Evolutionary conservation across 2,888 invertebrate genomes (phyloP).

Genomic region (Nesidiocoris tenuis): DNA sequence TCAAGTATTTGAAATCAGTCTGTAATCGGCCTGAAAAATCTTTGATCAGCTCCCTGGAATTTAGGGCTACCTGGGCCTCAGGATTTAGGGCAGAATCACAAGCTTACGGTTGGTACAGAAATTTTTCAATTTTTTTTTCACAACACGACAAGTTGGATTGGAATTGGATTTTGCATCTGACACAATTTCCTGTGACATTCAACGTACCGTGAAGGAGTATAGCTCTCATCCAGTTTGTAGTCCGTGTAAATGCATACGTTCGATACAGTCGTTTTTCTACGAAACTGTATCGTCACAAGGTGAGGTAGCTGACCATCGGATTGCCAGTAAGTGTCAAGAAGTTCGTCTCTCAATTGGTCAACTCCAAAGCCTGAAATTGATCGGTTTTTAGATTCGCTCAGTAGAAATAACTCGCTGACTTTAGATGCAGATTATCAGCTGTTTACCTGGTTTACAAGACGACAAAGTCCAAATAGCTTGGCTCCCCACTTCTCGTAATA

Average conservation of each 20-base stretch:
- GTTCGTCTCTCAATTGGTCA: constrained; percentile 91
- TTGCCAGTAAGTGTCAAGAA: constrained; percentile 98
- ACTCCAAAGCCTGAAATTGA: constrained; percentile 87
- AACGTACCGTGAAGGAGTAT: constrained; percentile 85
- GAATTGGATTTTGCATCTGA: too few species aligned
- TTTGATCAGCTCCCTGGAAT: too few species aligned
- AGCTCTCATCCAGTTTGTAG: constrained; percentile 97
- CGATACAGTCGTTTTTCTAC: constrained; percentile 88
- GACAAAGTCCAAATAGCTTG: constrained; percentile 97
- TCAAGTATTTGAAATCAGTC: too few species aligned
- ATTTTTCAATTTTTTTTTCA: too few species aligned
- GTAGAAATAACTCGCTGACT: constrained; percentile 99
- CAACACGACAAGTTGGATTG: too few species aligned
- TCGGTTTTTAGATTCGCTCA: constrained; percentile 96
- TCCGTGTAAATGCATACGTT: constrained; percentile 97
- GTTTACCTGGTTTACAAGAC: constrained; percentile 94
- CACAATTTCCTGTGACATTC: too few species aligned
- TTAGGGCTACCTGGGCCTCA: too few species aligned
- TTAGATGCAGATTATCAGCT: too few species aligned
- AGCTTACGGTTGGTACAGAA: too few species aligned
- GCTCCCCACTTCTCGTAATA: constrained; percentile 79
- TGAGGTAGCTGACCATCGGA: constrained; percentile 98
- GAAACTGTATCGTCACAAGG: constrained; percentile 94
- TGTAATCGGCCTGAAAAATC: too few species aligned
- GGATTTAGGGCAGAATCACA: too few species aligned